Evolutionary conservation across 2,888 invertebrate species (phyloP).

Genomic region (Aleiodes leptofemur): DNA sequence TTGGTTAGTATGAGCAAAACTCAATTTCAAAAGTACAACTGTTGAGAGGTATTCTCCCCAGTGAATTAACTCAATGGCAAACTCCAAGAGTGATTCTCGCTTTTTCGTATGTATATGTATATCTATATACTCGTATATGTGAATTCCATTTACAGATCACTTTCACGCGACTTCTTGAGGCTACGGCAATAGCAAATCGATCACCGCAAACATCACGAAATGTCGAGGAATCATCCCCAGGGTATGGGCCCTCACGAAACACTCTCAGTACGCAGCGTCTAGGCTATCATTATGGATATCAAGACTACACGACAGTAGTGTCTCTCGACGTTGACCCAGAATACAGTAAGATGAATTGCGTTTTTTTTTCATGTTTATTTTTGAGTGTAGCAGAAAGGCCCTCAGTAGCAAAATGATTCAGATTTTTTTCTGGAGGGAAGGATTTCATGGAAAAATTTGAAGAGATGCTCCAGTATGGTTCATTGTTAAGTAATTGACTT

Average conservation of each 20-base stretch:
- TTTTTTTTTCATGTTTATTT: too few species aligned
- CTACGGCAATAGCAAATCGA: slow-evolving; percentile 29
- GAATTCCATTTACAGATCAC: slow-evolving; percentile 20
- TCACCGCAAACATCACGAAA: slow-evolving; percentile 24
- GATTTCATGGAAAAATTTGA: too few species aligned
- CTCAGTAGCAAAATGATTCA: too few species aligned
- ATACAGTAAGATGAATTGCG: not conserved
- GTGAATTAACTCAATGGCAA: slow-evolving; percentile 5
- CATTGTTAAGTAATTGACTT: too few species aligned
- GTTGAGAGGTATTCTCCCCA: slow-evolving; percentile 10
- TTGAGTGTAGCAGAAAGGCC: too few species aligned
- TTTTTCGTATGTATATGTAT: not conserved
- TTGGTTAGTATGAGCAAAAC: slow-evolving; percentile 28
- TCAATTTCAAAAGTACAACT: slow-evolving; percentile 13
- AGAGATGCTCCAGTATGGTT: too few species aligned
- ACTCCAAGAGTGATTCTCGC: not conserved
- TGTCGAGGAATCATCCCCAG: slow-evolving; percentile 24
- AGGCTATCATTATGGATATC: slow-evolving; percentile 23
- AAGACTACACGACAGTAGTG: not conserved
- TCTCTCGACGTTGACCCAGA: not conserved
- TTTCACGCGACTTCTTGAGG: slow-evolving; percentile 5
- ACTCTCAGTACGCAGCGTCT: slow-evolving; percentile 27
- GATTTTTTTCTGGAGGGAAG: too few species aligned
- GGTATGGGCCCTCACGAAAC: slow-evolving; percentile 15
- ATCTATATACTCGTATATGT: too few species aligned